These are phyloP conservation scores for Coecobrya sp. DNA, from an alignment of 2,888 invertebrate genomes.

Conservation along the genomic window DNA sequence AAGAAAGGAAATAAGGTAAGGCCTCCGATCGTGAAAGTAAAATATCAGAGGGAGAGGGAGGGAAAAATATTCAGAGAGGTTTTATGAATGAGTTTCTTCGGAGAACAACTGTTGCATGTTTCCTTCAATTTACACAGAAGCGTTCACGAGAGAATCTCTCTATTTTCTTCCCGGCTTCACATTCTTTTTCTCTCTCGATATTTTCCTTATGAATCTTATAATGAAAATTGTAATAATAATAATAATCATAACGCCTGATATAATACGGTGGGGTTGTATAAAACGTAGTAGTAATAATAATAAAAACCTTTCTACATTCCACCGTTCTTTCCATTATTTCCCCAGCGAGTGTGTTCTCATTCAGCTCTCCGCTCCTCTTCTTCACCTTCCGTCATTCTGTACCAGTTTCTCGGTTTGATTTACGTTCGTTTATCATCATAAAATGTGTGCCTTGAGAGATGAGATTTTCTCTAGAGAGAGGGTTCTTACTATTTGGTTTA, in stretches of 20 bases:
- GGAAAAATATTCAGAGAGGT: slow-evolving; percentile 23
- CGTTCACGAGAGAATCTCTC: not conserved
- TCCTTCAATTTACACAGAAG: not conserved
- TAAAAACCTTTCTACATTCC: slow-evolving; percentile 30
- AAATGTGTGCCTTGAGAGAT: slow-evolving; percentile 61
- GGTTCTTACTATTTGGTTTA: not conserved
- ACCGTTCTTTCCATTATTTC: slow-evolving; percentile 37
- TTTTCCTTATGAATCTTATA: slow-evolving; percentile 10
- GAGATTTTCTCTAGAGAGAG: slow-evolving; percentile 32
- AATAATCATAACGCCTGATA: too few species aligned
- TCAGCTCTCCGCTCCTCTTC: slow-evolving; percentile 31
- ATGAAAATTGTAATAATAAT: slow-evolving; percentile 21
- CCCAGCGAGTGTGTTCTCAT: slow-evolving; percentile 10
- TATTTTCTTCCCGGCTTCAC: not conserved
- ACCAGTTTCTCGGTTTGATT: slow-evolving; percentile 65
- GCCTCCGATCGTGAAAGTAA: slow-evolving; percentile 14
- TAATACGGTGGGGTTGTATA: not conserved
- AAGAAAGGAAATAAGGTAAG: not conserved
- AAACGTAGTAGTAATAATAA: not conserved
- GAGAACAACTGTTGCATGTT: slow-evolving; percentile 70
- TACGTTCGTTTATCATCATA: slow-evolving; percentile 62
- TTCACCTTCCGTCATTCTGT: slow-evolving; percentile 52
- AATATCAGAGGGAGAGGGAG: slow-evolving; percentile 21
- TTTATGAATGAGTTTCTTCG: slow-evolving; percentile 68
- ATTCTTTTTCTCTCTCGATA: not conserved